A percentile compares a stretch with the other conserved stretches of the same genome.
Evolutionary conservation across 2,113 vertebrate genomes (phyloP).

Genomic region (Toxotes chatareus): DNA sequence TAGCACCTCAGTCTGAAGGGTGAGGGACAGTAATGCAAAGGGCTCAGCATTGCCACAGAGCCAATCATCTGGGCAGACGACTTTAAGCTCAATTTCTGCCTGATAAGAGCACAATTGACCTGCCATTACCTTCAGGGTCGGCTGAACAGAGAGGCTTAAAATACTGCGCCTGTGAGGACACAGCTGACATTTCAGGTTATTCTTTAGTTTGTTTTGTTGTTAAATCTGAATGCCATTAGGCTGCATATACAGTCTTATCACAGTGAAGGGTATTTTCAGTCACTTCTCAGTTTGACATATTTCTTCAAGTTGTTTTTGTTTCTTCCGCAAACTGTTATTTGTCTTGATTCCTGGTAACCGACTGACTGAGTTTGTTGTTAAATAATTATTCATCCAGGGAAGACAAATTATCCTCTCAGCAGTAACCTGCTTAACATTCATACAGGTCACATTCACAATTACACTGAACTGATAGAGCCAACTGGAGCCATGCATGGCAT

Average conservation of each 20-base stretch:
- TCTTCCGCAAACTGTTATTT: slow-evolving; percentile 1
- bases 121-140: slow-evolving; percentile 10
- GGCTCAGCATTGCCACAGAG: slow-evolving; percentile 2
- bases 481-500: not conserved
- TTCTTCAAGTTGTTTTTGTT: slow-evolving; percentile 5
- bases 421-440: slow-evolving; percentile 60
- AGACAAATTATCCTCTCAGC: slow-evolving; percentile 47
- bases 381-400: slow-evolving; percentile 48
- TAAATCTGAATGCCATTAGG: slow-evolving; percentile 20
- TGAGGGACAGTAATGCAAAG: slow-evolving; percentile 3
- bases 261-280: not conserved
- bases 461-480: slow-evolving; percentile 2
- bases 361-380: slow-evolving; percentile 21
- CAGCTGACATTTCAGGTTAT: slow-evolving; percentile 32
- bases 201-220: not conserved
- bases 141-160: slow-evolving; percentile 7
- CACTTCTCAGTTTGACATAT: not conserved
- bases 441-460: slow-evolving; percentile 42
- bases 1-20: slow-evolving; percentile 25
- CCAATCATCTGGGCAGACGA: not conserved
- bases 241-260: slow-evolving; percentile 1
- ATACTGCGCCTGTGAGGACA: not conserved
- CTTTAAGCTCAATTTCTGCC: slow-evolving; percentile 19
- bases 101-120: slow-evolving; percentile 27
- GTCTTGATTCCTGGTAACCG: slow-evolving; percentile 13